phyloP scores from a whole-genome alignment of 2,797 vertebrate species.

The Capromys pilorides region DNA sequence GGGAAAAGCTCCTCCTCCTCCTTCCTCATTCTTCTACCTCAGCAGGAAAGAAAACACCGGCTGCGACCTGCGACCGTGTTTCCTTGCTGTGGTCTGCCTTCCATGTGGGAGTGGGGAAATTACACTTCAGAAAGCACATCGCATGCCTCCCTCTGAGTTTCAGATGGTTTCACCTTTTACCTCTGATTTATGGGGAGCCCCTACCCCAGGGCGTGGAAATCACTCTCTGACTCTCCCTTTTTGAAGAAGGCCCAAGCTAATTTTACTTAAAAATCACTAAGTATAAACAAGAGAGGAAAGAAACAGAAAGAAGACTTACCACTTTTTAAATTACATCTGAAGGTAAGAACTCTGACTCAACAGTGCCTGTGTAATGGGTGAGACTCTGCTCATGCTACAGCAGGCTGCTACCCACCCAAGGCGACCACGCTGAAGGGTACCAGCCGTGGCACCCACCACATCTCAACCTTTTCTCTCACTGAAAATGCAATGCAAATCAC shows the following conservation, averaged over 20 bases:
- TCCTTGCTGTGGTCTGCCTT: slow-evolving; percentile 53
- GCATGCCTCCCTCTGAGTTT: slow-evolving; percentile 31
- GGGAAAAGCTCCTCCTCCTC: slow-evolving; percentile 8
- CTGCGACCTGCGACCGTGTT: slow-evolving; percentile 14
- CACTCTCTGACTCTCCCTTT: slow-evolving; percentile 3
- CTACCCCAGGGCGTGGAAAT: background rate
- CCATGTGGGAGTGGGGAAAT: slow-evolving; percentile 21
- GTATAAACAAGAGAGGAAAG: background rate
- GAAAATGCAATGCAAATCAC: background rate
- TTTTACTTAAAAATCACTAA: slow-evolving; percentile 49
- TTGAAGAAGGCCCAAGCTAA: background rate
- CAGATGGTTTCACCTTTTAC: slow-evolving; percentile 40
- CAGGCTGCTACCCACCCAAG: slow-evolving; percentile 1
- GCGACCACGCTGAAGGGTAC: background rate
- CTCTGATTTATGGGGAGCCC: background rate
- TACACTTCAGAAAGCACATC: slow-evolving; percentile 71
- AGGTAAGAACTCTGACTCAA: slow-evolving; percentile 60
- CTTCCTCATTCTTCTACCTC: slow-evolving; percentile 57
- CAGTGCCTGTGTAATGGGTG: slow-evolving; percentile 38
- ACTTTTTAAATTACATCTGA: slow-evolving; percentile 65
- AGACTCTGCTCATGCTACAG: background rate
- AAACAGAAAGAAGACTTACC: background rate
- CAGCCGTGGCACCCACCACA: background rate
- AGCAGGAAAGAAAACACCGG: slow-evolving; percentile 16
- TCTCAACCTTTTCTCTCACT: slow-evolving; percentile 2